These are phyloP conservation scores for Alectura lathami DNA, from an alignment of 2,113 vertebrate genomes.

Conservation along the genomic window DNA sequence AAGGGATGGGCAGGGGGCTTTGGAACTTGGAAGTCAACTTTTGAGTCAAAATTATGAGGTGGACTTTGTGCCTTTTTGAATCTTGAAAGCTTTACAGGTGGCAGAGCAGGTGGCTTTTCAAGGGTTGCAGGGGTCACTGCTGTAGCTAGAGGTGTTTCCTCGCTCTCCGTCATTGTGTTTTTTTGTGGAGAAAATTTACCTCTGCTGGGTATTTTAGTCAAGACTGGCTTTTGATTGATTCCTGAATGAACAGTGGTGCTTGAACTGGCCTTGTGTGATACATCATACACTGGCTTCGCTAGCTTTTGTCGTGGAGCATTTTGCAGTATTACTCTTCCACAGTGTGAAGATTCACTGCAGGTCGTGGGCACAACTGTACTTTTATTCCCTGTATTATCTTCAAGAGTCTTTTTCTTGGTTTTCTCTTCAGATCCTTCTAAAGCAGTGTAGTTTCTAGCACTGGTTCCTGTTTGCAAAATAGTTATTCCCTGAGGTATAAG, in stretches of 20 bases:
- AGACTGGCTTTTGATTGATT: slow-evolving; percentile 68
- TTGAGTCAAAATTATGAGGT: slow-evolving; percentile 70
- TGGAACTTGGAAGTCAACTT: slow-evolving; percentile 60
- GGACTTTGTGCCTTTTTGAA: slow-evolving; percentile 77
- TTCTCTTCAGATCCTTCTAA: slow-evolving; percentile 77
- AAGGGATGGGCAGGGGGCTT: slow-evolving; percentile 47
- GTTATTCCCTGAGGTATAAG: slow-evolving; percentile 76
- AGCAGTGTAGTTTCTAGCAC: slow-evolving; percentile 67
- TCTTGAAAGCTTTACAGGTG: slow-evolving; percentile 78
- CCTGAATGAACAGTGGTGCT: slow-evolving; percentile 61
- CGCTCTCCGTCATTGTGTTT: slow-evolving; percentile 36
- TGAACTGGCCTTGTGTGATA: slow-evolving; percentile 68
- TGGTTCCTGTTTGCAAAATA: slow-evolving; percentile 68
- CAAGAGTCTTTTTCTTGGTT: slow-evolving; percentile 61
- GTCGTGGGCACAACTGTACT: slow-evolving; percentile 47
- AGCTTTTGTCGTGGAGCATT: slow-evolving; percentile 72
- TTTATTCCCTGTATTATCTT: slow-evolving; percentile 47
- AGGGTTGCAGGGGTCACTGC: slow-evolving; percentile 47
- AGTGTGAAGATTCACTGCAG: slow-evolving; percentile 47
- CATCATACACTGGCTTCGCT: slow-evolving; percentile 69
- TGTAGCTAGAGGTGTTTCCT: slow-evolving; percentile 8
- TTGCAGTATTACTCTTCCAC: slow-evolving; percentile 68
- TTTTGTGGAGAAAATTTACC: slow-evolving; percentile 82
- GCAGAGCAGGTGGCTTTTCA: slow-evolving; percentile 77
- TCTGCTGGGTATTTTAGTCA: slow-evolving; percentile 83